Evolutionary conservation across 2,888 invertebrate genomes (phyloP).

Genomic region (Pycnomerus fuliginosus): DNA sequence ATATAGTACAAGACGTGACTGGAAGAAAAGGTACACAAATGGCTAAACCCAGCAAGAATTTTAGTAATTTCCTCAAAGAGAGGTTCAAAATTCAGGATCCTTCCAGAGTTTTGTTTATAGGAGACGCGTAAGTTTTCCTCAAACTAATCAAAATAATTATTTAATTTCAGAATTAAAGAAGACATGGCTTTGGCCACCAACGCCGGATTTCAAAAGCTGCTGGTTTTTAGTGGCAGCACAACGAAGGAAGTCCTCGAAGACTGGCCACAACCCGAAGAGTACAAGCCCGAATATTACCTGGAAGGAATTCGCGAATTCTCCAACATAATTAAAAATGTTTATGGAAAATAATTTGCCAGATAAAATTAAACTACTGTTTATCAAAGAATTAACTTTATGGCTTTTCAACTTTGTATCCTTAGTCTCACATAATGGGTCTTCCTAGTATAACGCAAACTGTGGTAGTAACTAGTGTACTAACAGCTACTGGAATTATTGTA

Average conservation of each 20-base stretch:
- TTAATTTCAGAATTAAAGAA: constrained; percentile 6
- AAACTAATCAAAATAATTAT: too few species aligned
- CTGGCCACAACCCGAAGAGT: constrained; percentile 52
- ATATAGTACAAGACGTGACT: constrained; percentile 19
- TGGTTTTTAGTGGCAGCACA: constrained; percentile 67
- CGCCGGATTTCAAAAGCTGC: constrained; percentile 69
- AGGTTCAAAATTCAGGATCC: constrained; percentile 63
- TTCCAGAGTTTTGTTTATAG: constrained; percentile 73
- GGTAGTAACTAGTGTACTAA: constrained; percentile 28
- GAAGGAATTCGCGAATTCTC: too few species aligned
- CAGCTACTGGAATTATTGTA: constrained; percentile 30
- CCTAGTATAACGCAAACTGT: constrained; percentile 22
- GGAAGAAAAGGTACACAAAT: constrained; percentile 47
- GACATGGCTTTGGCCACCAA: constrained; percentile 55
- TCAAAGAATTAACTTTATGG: too few species aligned
- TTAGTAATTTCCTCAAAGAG: constrained; percentile 57
- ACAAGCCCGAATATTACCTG: constrained; percentile 56
- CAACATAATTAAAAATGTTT: too few species aligned
- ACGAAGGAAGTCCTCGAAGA: constrained; percentile 26
- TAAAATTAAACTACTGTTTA: too few species aligned
- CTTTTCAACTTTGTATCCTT: too few species aligned
- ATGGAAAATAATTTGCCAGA: too few species aligned
- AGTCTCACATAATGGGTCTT: constrained; percentile 29
- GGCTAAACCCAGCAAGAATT: constrained; percentile 56
- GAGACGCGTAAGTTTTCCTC: constrained; percentile 79